Evolutionary conservation across 1,140 invertebrate genomes (phyloP).

Genomic region (Mya arenaria): DNA sequence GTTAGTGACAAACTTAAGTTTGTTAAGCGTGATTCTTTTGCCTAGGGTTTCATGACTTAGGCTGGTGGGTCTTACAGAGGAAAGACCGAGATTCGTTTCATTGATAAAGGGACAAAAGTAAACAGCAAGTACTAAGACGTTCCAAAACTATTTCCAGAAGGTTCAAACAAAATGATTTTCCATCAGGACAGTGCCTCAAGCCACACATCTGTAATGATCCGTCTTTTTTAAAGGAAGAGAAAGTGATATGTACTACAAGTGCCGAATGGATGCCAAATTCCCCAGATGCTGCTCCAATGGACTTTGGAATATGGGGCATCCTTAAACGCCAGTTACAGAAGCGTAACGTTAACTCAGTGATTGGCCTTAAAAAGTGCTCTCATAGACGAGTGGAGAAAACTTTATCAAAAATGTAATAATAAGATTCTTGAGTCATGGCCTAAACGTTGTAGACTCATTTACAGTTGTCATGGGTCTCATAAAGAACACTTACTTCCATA

Average conservation of each 20-base stretch:
- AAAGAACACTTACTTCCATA: too few species aligned
- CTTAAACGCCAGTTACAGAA: not conserved
- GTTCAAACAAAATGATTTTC: not conserved
- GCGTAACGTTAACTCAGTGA: not conserved
- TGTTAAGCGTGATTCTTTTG: constrained; percentile 21
- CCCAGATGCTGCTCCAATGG: constrained; percentile 10
- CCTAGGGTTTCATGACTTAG: constrained; percentile 4
- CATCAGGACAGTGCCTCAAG: constrained; percentile 6
- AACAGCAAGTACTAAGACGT: not conserved
- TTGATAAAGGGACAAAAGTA: constrained; percentile 4
- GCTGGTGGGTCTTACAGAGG: constrained; percentile 10
- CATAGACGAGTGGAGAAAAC: too few species aligned
- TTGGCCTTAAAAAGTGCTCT: not conserved
- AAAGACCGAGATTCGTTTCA: constrained; percentile 9
- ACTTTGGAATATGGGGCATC: constrained; percentile 12
- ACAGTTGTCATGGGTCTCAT: too few species aligned
- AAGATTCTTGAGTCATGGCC: too few species aligned
- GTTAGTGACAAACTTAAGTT: constrained; percentile 7
- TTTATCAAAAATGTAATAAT: too few species aligned
- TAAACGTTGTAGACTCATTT: too few species aligned
- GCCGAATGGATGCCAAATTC: not conserved
- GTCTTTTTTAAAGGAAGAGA: not conserved
- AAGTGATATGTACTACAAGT: not conserved
- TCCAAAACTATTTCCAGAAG: constrained; percentile 3
- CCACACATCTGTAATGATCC: not conserved